Evolutionary conservation across 2,113 vertebrate species (phyloP), one percentile per base, ranked within the genome.

Genomic region (Odontophorus gujanensis): DNA sequence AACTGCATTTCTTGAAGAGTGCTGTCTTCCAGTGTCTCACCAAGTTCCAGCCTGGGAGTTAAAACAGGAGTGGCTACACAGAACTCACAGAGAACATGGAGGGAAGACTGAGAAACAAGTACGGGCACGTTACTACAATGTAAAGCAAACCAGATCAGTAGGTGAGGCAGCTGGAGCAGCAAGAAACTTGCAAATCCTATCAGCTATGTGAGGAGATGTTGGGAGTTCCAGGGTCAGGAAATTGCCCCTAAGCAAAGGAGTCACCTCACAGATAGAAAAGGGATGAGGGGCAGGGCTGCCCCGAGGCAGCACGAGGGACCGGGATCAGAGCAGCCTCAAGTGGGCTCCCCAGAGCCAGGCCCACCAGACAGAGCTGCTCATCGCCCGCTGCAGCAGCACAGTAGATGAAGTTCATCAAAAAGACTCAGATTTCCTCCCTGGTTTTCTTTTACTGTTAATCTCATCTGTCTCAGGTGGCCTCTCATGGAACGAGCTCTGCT

Each of bases 381-480:
- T 59, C 21, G 48, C 53, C 76, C 85, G 53, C 20, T 16, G 19
- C 11, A 45, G 69, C 17, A n/a, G 25, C 3, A 13, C 51, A 68
- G 40, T 0, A 53, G 32, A 24, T 11, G 9, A 61, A 79, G 61
- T n/a, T 89, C 86, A 58, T 66, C 78, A 34, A 42, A 88, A 55
- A 17, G 11, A 47, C 53, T 58, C 72, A 0, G 0, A 48, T 34
- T 65, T 81, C 72, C 36, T 36, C 34, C 28, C 26, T 20, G 15
- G 6, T 65, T 95, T 91, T 85, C 72, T 88, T 90, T 90, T 58
- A 71, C 42, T 55, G 72, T 80, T 93, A 57, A 87, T 92, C 73
- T 73, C 11, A 18, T 18, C 57, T 66, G 82, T 88, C 95, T 89
- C 92, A 55, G n/a, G 69, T n/a, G 88, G 87, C 81, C 77, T 21